These are phyloP conservation scores for Cephonodes hylas DNA, from an alignment of 2,888 invertebrate genomes.

Conservation along the genomic window DNA sequence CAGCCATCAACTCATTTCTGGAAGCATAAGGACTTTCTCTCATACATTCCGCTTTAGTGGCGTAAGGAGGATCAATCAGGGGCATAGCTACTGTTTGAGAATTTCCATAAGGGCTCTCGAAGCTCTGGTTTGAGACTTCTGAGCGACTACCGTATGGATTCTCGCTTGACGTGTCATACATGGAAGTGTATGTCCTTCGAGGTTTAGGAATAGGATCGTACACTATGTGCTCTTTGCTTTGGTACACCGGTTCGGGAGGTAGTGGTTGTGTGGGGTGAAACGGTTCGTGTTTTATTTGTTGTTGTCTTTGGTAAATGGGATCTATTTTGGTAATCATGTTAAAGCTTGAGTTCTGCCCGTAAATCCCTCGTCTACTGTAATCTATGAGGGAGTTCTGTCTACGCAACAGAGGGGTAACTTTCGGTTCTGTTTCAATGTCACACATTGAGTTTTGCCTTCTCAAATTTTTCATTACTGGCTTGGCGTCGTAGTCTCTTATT, in stretches of 20 bases:
- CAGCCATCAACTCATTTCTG: constrained; percentile 42
- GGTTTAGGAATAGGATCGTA: constrained; percentile 79
- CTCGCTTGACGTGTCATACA: constrained; percentile 72
- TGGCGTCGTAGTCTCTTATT: constrained; percentile 72
- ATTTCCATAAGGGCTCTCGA: constrained; percentile 71
- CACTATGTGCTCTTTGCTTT: constrained; percentile 75
- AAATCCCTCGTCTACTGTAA: constrained; percentile 73
- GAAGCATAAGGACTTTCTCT: constrained; percentile 47
- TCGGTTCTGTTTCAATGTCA: constrained; percentile 79
- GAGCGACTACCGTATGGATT: constrained; percentile 68
- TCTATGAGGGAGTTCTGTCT: constrained; percentile 79
- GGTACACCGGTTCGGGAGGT: constrained; percentile 78
- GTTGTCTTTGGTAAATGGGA: constrained; percentile 79
- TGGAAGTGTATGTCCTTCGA: constrained; percentile 72
- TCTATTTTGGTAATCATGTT: constrained; percentile 81
- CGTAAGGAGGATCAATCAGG: constrained; percentile 53
- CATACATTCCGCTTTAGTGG: constrained; percentile 39
- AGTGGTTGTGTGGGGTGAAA: constrained; percentile 75
- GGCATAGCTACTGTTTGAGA: constrained; percentile 66
- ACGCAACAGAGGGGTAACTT: constrained; percentile 76
- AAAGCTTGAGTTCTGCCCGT: constrained; percentile 72
- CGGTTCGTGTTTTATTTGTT: constrained; percentile 74
- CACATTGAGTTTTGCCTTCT: constrained; percentile 77
- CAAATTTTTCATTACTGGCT: constrained; percentile 63
- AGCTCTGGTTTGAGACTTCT: constrained; percentile 69